Base-by-base conservation (phyloP, 2,797 vertebrate species). In the Ambastaia sidthimunki region DNA sequence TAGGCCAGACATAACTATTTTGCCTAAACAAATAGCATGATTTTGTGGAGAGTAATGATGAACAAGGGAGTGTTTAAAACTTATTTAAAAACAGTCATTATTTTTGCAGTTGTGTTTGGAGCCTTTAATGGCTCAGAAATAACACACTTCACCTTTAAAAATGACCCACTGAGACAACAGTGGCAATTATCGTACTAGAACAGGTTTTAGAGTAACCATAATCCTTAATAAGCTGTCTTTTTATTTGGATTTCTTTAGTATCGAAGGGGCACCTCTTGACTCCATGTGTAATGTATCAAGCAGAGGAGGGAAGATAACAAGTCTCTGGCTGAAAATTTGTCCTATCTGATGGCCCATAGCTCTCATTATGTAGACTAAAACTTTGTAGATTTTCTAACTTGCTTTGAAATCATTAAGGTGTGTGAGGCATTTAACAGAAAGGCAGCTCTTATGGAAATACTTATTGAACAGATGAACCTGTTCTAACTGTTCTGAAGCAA, bases 291-390 rank as follows among this genome's bases (percentile, higher is more conserved):
- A 70, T 18, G 19, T 71, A 55, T 70, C 34, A 72, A 23, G 28
- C 19, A 57, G 55, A 57, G 19, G 13, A 57, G 52, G 28, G 31
- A 55, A 37, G 28, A 55, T 37, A 55, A 31, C 18, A 19, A 55
- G 10, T 23, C 52, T 23, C 31, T 57, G 6, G 52, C 7, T 25
- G 0, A 71, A 57, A 72, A 31, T n/a, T 2, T 62, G 25, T 52
- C 23, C 18, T 52, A 2, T 23, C 31, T 57, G 41, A 48, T 68
- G 66, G 16, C 18, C 69, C 28, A 21, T 54, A 55, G 34, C 28
- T 71, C n/a, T 55, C 12, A 71, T 71, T 71, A 71, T 71, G 50
- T 54, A 10, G 6, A 55, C 69, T 71, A 71, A 34, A 21, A 19
- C 12, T 47, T 70, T 70, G 25, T 34, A 34, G 18, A 54, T 15